Evolutionary conservation across 2,888 invertebrate species (phyloP), one percentile per base, ranked within the genome.

Genomic region (Subacronicta megacephala): DNA sequence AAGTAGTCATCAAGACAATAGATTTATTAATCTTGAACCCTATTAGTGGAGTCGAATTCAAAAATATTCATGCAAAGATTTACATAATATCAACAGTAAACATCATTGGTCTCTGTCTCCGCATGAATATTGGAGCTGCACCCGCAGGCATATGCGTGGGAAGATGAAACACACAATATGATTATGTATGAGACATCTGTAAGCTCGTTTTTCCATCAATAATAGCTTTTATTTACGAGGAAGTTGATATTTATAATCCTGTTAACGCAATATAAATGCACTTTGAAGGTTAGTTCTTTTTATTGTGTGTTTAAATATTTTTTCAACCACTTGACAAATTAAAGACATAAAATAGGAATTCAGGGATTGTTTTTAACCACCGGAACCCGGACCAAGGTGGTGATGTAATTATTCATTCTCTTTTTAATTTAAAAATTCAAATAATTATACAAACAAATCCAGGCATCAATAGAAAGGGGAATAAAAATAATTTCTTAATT

Each of bases 101-200:
- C 36, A 47, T 37, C 36, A 71, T 72, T 47, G 38, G 18, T 76
- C 69, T 75, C 62, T 72, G 60, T 72, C 57, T 44, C 20, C 16
- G 13, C 10, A 17, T 53, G 55, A 52, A 44, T 29, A 59, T 17
- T 46, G 54, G 26, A 35, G 15, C 29, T 33, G 44, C 38, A 60
- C 54, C 64, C 60, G 59, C 46, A 51, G 63, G 75, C 73, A 75
- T 63, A 77, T 71, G 79, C 82, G 81, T 83, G 77, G 82, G 82
- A 78, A 80, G 80, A 82, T 78, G 75, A 72, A 75, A 73, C 68
- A 73, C 60, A 76, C 62, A 61, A 69, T 67, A 74, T 71, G 65
- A 82, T 75, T 73, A 60, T 62, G 53, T 71, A 84, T 83, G 77
- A 80, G 74, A 73, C 59, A 81, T 80, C 77, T 70, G 73, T 75